Evolutionary conservation across 1,140 invertebrate genomes (phyloP), one percentile per base, ranked within the genome.

Genomic region (Bombus superbus): DNA sequence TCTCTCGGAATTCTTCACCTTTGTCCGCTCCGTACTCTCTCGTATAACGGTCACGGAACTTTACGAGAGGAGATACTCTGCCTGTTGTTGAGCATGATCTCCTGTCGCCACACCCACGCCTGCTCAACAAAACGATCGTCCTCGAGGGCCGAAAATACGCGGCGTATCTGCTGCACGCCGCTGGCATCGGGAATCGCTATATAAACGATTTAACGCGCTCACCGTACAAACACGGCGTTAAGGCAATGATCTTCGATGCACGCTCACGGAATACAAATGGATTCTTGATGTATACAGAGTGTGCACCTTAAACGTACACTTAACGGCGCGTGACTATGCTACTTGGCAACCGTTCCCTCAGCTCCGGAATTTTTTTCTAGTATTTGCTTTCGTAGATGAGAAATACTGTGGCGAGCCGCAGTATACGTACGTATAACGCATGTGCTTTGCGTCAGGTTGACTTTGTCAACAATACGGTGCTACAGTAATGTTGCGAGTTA

Each of bases 1-100:
- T 88, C 57, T 74, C 69, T 89, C 75, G 71, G 59, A 79, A 89
- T 89, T 89, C 80, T 89, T 89, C 88, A 89, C 81, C 84, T 89
- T 80, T 89, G 62, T 40, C 76, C 72, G 62, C 5, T 10, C 38
- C 47, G 47, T 44, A 18, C 76, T 72, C 83, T 85, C 71, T 11
- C 28, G 57, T 81, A 42, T 81, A 81, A 85, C 79, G 71, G 84
- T 85, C 80, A 68, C 79, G 79, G 75, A 81, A 35, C 35, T 69
- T 40, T 28, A 80, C 77, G 62, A 15, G 42, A 35, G 2, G 32
- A 71, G 38, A 13, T 57, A 38, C n/a, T 40, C 42, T 35, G 28
- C 66, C 22, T 40, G 47, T 15, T 53, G 53, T 35, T n/a, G 32
- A 15, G 59, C 22, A 64, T n/a, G 42, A 79, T 83, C 40, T n/a